Percentiles rank a stretch among this genome's conserved stretches.
Conservation (phyloP, 2,113 vertebrate species). For the Atherinomorus stipes region DNA sequence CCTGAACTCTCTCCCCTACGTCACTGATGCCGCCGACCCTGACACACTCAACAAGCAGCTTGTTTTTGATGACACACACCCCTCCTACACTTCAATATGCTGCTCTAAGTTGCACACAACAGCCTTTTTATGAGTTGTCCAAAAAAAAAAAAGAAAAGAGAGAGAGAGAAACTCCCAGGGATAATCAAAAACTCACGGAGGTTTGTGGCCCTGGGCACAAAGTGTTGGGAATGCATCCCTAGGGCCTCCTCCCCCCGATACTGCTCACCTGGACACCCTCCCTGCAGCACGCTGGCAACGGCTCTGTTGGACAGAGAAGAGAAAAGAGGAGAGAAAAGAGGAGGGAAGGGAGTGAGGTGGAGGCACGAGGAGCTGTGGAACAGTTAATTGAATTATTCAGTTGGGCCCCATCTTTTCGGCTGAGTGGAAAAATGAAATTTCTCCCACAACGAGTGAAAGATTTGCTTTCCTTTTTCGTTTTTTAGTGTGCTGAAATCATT, state of each 20-base stretch:
- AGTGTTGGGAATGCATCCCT: conserved; percentile 93
- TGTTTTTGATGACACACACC: conserved; percentile 37
- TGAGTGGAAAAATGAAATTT: conserved; percentile 14
- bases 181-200: conserved; percentile 88
- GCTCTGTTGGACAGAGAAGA: conserved; percentile 84
- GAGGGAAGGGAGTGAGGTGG: conserved; percentile 5
- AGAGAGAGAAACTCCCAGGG: neutral
- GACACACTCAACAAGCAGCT: conserved; percentile 15
- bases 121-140: conserved; percentile 20
- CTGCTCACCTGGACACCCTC: conserved; percentile 91
- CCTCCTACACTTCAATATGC: conserved; percentile 34
- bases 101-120: conserved; percentile 25
- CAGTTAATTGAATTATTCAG: conserved; percentile 61
- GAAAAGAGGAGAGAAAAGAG: conserved; percentile 25
- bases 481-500: conserved; percentile 1
- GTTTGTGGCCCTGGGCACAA: conserved; percentile 90
- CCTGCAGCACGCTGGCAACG: conserved; percentile 96
- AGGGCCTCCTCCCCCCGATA: conserved; percentile 94
- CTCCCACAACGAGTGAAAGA: neutral
- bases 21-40: conserved; percentile 16
- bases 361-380: conserved; percentile 50
- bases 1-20: conserved; percentile 7
- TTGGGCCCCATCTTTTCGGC: conserved; percentile 30
- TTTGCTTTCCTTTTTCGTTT: neutral
- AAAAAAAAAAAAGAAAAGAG: neutral